Evolutionary conservation across 2,113 vertebrate species (phyloP).

Genomic region (Anhinga rufa): DNA sequence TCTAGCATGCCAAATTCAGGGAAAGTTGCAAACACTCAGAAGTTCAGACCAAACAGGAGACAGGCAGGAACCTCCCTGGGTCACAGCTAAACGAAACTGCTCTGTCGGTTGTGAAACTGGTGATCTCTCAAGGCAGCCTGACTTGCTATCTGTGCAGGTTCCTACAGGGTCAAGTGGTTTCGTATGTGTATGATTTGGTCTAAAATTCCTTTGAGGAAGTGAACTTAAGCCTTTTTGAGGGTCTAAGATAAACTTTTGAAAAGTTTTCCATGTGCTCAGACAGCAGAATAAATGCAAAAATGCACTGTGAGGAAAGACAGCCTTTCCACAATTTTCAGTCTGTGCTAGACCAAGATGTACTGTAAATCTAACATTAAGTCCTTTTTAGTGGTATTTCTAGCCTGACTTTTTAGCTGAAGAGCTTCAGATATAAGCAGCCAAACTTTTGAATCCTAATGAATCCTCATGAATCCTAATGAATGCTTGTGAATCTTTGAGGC

Average conservation of each 20-base stretch:
- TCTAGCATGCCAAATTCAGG: not conserved
- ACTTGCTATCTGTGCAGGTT: not conserved
- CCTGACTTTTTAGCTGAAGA: not conserved
- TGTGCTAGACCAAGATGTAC: not conserved
- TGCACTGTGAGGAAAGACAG: not conserved
- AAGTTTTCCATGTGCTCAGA: not conserved
- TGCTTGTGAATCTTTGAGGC: not conserved
- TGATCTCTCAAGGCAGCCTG: not conserved
- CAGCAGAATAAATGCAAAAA: not conserved
- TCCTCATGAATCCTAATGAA: not conserved
- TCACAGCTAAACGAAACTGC: not conserved
- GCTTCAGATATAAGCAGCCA: not conserved
- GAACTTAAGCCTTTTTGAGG: not conserved
- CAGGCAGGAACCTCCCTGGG: not conserved
- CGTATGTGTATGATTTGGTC: not conserved
- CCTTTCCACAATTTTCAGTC: not conserved
- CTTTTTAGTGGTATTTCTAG: not conserved
- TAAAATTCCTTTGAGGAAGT: not conserved
- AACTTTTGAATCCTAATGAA: not conserved
- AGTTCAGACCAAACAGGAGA: not conserved
- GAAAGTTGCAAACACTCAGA: not conserved
- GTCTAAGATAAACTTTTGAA: not conserved
- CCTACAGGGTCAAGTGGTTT: not conserved
- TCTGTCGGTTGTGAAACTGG: not conserved
- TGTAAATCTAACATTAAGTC: not conserved